These are phyloP conservation scores for Pinna nobilis DNA, from an alignment of 1,140 invertebrate species.

Conservation along the genomic window DNA sequence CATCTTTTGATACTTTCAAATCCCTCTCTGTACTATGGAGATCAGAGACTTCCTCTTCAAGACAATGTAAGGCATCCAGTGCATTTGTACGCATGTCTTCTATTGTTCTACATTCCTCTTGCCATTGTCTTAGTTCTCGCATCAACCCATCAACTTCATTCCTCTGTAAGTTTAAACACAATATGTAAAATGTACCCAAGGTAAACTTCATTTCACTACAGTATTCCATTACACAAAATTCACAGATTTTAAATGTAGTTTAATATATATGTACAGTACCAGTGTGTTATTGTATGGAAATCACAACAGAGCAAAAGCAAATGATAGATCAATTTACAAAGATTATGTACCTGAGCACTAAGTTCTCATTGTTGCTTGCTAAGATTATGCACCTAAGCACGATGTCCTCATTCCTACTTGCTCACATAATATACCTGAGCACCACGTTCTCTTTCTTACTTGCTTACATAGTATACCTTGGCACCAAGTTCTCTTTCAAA, in stretches of 20 bases:
- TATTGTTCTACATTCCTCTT: constrained; percentile 59
- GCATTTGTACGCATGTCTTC: constrained; percentile 64
- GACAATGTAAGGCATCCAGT: constrained; percentile 59
- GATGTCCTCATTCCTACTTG: no score
- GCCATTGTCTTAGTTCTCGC: constrained; percentile 57
- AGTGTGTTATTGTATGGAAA: neutral
- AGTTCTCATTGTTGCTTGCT: no score
- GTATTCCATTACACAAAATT: neutral
- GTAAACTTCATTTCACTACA: no score
- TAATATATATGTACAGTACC: neutral
- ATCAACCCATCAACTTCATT: constrained; percentile 58
- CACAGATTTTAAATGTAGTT: neutral
- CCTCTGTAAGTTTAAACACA: constrained; percentile 49
- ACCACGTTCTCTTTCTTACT: no score
- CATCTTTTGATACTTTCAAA: constrained; percentile 55
- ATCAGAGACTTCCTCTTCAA: constrained; percentile 62
- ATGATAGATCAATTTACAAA: no score
- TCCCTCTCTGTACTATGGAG: constrained; percentile 57
- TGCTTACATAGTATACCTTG: no score
- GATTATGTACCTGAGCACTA: no score
- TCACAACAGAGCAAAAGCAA: no score
- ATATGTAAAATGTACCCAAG: no score
- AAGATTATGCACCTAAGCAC: no score
- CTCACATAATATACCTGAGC: no score
- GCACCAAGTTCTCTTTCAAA: no score